Evolutionary conservation across 2,113 vertebrate species (phyloP), one percentile per base, ranked within the genome.

Genomic region (Nycticorax nycticorax): DNA sequence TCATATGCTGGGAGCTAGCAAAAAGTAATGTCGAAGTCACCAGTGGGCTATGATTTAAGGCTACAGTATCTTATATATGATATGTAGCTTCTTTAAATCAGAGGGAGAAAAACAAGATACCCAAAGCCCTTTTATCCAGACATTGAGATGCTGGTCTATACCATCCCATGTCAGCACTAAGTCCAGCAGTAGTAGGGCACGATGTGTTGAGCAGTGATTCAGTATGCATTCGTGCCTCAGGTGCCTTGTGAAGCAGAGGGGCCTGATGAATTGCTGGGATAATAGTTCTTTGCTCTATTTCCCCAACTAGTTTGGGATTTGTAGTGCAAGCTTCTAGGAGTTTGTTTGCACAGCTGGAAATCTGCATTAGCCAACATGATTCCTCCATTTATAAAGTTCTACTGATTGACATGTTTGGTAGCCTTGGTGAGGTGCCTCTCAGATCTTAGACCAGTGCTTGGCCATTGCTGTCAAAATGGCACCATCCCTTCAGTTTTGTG

Each of bases 331-430:
- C 59, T 80, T 76, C 50, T 64, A 82, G 67, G 74, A 74, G 28
- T 89, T 80, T 95, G 86, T 96, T 97, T 96, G 94, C 66, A 95
- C 95, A 97, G 95, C 95, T 96, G 95, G 94, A 92, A 82, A 33
- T 32, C 74, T 88, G 63, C 63, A 30, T 90, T 74, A 88, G 78
- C 62, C 71, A 77, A 37, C 2, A 3, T 30, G 93, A 50, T 92
- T 63, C 62, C 62, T 91, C 62, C 87, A 62, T 95, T 94, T 82
- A 62, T 91, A 89, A 74, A 4, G 37, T 79, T 48, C 92, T 67
- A 18, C 59, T 75, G 68, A 72, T 66, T 95, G 92, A 76, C 48
- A 18, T 35, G 71, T 88, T 92, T 93, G 92, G 82, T 90, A 83
- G 85, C 48, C 33, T 77, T 81, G 73, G 60, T 68, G 83, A 87